Evolutionary conservation across 2,797 vertebrate species (phyloP).

Genomic region (Acipenser ruthenus): DNA sequence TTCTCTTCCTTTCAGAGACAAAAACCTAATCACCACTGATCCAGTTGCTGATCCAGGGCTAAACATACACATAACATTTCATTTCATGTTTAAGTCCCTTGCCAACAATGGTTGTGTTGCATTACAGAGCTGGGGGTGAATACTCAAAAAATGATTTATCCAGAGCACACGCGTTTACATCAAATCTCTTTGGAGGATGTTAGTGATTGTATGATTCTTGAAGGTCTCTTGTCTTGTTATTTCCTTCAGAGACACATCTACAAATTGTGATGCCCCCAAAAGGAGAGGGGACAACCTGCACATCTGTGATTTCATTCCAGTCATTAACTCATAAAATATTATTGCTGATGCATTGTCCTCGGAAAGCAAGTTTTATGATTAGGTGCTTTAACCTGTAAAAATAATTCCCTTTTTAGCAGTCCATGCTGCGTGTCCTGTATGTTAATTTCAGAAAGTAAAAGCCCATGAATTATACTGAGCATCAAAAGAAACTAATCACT

Average conservation of each 20-base stretch:
- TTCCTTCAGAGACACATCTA: background rate
- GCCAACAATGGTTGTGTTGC: too few relatives aligned
- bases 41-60: too few relatives aligned
- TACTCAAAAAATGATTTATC: too few relatives aligned
- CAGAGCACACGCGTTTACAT: too few relatives aligned
- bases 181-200: too few relatives aligned
- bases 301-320: constrained; percentile 26
- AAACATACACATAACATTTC: too few relatives aligned
- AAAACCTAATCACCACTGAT: too few relatives aligned
- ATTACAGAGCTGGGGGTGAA: too few relatives aligned
- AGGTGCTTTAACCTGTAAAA: constrained; percentile 39
- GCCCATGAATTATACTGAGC: constrained; percentile 42
- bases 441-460: constrained; percentile 47
- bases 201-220: too few relatives aligned
- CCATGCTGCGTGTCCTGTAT: constrained; percentile 24
- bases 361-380: constrained; percentile 44
- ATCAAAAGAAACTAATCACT: too few relatives aligned
- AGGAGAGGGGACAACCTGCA: constrained; percentile 28
- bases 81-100: too few relatives aligned
- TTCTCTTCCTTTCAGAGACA: too few relatives aligned
- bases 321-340: constrained; percentile 46
- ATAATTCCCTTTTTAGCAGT: constrained; percentile 28
- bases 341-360: constrained; percentile 44
- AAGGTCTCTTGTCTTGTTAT: background rate
- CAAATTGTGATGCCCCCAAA: constrained; percentile 7